These are phyloP conservation scores for Nomada fucata DNA, from an alignment of 2,888 invertebrate genomes.

Conservation along the genomic window DNA sequence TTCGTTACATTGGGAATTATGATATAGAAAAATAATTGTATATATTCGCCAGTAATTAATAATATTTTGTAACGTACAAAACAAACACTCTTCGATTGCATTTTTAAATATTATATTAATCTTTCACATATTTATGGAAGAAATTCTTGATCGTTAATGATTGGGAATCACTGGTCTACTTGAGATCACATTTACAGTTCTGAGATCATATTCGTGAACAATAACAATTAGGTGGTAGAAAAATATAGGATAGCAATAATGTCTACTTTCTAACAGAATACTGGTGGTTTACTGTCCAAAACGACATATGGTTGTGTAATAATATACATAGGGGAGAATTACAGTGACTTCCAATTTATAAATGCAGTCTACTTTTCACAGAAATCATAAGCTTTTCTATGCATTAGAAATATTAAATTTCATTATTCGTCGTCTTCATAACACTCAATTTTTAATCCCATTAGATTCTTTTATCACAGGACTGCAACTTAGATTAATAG, in stretches of 20 bases:
- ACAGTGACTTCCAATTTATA: no score
- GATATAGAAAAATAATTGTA: not conserved
- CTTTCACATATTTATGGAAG: constrained; percentile 28
- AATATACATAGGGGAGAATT: no score
- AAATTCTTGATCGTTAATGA: constrained; percentile 3
- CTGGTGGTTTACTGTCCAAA: constrained; percentile 38
- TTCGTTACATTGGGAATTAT: not conserved
- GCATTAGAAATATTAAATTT: constrained; percentile 3
- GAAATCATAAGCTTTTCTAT: not conserved
- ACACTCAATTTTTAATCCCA: not conserved
- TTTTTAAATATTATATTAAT: not conserved
- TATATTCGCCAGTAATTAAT: not conserved
- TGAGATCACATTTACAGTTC: constrained; percentile 52
- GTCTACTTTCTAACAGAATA: constrained; percentile 54
- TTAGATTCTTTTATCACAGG: constrained; percentile 32
- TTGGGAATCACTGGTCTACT: constrained; percentile 44
- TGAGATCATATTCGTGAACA: constrained; percentile 48
- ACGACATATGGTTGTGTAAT: constrained; percentile 11
- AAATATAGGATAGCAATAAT: constrained; percentile 58
- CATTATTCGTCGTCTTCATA: no score
- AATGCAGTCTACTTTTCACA: not conserved
- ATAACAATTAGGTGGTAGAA: constrained; percentile 50
- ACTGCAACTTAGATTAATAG: constrained; percentile 9
- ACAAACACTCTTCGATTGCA: not conserved
- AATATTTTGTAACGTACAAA: not conserved